Evolutionary conservation across 1,140 invertebrate species (phyloP), one percentile per base, ranked within the genome.

Genomic region (Atta colombica): DNA sequence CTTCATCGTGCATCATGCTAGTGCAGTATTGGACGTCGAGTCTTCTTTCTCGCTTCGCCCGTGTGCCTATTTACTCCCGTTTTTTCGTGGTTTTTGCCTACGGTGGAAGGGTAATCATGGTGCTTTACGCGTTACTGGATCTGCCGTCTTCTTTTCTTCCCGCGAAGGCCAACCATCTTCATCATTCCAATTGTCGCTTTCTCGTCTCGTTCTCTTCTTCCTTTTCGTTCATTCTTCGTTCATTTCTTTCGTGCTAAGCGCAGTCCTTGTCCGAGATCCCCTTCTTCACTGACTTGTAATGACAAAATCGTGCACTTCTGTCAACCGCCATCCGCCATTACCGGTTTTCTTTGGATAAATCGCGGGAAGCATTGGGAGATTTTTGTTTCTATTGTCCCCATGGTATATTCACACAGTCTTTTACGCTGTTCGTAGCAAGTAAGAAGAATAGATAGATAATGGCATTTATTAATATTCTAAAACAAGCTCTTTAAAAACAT

Each of bases 231-330:
- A 25, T 18, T 68, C 63, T 69, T 39, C 7, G 69, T 14, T 16
- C 66, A 49, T 49, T 72, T 72, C 53, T n/a, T 60, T 74, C 74
- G 31, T 66, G 60, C 72, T 60, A 66, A 80, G 61, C 18, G 49
- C 82, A 77, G 71, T 10, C 78, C 31, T 49, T 31, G 63, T 53
- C 49, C 77, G 77, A 60, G 35, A 45, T 0, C 39, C 66, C 66
- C 35, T 49, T 25, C 65, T 58, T 35, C 39, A 21, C 39, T 39
- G 69, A 49, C 82, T 63, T 25, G 39, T 90, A 90, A 90, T 90
- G 87, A 90, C 84, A 86, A 90, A 90, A 88, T 88, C 84, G 84
- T 84, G 77, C 71, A 58, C 65, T 71, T 35, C 77, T 63, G 85
- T 80, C 85, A 86, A 86, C 77, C 55, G 39, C 45, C 85, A 69